Base-by-base conservation (phyloP, 2,797 vertebrate species). In the Poecilia velifera region DNA sequence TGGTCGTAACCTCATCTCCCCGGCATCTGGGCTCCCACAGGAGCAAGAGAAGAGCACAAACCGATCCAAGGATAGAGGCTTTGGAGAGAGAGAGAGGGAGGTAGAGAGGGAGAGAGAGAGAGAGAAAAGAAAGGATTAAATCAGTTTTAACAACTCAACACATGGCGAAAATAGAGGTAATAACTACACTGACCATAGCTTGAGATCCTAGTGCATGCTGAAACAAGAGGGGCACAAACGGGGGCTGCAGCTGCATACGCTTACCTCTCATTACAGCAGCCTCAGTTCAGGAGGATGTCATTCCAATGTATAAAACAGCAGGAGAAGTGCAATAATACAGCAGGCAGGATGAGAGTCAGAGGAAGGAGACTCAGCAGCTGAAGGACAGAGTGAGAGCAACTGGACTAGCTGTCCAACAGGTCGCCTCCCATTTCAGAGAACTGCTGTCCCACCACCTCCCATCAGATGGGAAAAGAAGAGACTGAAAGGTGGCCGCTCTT, bases 221-320 rank as follows among this genome's bases (percentile, higher is more conserved):
- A 22, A 9, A 46, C 10, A 53, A 10, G 47, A 53, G 22, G 10
- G 20, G 81, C 45, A 46, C 53, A 55, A 41, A 64, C n/a, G 8
- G 34, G 59, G 43, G 72, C 10, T 25, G 3, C 31, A 49, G 13
- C 20, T 16, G 28, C 12, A 22, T 1, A 4, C 51, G 91, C 92
- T 92, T 14, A 95, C 94, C 83, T 92, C 86, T 94, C 94, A 95
- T 94, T 14, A 76, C 88, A 88, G 86, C 88, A 88, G 83, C 74
- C 46, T 77, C 78, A 51, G 78, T 45, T 89, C 81, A 88, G 76
- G 74, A 79, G n/a, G 64, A 55, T 73, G 25, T 76, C 84, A 89
- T 89, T 81, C 86, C 86, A 86, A 81, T 70, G 74, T 62, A 43
- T 51, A 47, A 13, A 78, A 73, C 6, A 18, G 13, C 71, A 73